Evolutionary conservation across 1,140 invertebrate species (phyloP).

Genomic region (Calephelis virginiensis): DNA sequence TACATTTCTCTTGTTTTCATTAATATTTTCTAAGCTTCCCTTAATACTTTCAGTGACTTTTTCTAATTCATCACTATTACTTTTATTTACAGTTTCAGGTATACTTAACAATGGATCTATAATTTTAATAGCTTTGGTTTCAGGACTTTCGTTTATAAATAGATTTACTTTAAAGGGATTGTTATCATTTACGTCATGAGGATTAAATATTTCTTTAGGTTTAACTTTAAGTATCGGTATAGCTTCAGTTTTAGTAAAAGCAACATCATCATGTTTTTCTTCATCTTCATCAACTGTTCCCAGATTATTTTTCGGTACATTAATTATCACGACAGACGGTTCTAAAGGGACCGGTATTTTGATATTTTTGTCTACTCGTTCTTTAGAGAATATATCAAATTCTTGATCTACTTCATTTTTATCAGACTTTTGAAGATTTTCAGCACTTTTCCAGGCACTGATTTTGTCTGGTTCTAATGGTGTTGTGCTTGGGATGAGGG

Average conservation of each 20-base stretch:
- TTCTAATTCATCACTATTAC: conserved; percentile 18
- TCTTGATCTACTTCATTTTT: conserved; percentile 61
- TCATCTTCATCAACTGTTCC: conserved; percentile 69
- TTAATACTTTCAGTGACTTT: background rate
- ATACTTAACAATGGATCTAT: conserved; percentile 38
- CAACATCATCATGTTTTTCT: conserved; percentile 57
- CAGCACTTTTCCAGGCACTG: conserved; percentile 50
- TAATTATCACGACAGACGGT: conserved; percentile 51
- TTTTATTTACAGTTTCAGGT: conserved; percentile 19
- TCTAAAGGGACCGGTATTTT: conserved; percentile 48
- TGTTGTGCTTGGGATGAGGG: conserved; percentile 51
- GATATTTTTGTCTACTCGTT: conserved; percentile 48
- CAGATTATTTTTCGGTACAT: conserved; percentile 61
- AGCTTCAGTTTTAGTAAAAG: conserved; percentile 35
- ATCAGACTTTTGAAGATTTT: conserved; percentile 44
- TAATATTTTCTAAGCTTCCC: background rate
- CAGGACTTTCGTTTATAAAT: conserved; percentile 22
- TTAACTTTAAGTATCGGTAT: conserved; percentile 26
- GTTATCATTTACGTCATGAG: conserved; percentile 23
- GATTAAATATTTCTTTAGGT: conserved; percentile 21
- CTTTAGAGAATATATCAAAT: conserved; percentile 69
- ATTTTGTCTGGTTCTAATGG: conserved; percentile 62
- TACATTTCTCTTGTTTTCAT: background rate
- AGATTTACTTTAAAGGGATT: conserved; percentile 33
- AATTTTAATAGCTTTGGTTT: background rate